Percentiles rank a stretch among this genome's conserved stretches.
Conservation (phyloP, 2,113 vertebrate species). For the Fulica atra region DNA sequence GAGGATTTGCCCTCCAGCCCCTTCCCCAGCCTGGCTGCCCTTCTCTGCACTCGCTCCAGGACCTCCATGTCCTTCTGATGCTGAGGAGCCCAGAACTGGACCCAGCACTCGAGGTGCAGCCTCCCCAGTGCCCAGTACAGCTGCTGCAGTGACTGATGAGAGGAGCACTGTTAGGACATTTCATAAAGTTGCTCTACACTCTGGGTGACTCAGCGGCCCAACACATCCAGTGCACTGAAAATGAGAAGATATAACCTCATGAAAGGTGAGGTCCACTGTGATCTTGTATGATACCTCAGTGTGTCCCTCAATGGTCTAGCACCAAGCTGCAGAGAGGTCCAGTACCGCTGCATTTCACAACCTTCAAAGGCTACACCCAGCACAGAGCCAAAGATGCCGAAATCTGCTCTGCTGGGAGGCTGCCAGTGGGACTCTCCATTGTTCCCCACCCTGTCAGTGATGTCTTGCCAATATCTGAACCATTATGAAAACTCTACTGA, state of each 20-base stretch:
- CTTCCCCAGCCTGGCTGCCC: no score
- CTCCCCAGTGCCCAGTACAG: not conserved
- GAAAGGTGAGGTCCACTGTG: not conserved
- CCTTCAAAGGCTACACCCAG: not conserved
- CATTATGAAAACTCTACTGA: not conserved
- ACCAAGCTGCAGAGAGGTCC: not conserved
- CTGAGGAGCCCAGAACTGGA: no score
- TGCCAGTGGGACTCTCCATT: not conserved
- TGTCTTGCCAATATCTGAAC: slow-evolving; percentile 4
- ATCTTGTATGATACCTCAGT: not conserved
- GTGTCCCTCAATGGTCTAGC: not conserved
- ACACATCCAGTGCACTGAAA: fast-evolving
- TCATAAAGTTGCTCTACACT: not conserved
- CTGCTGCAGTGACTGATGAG: not conserved
- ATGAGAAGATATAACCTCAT: not conserved
- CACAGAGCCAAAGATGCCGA: not conserved
- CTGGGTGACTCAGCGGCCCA: not conserved
- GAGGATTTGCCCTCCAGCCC: no score
- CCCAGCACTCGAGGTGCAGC: no score
- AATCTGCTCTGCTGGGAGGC: not conserved
- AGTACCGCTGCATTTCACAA: not conserved
- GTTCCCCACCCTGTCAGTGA: not conserved
- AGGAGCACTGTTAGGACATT: not conserved
- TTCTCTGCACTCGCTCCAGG: no score
- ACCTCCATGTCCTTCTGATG: no score